Conservation (phyloP, 2,797 vertebrate genomes). For the Gymnoscopelus braueri region DNA sequence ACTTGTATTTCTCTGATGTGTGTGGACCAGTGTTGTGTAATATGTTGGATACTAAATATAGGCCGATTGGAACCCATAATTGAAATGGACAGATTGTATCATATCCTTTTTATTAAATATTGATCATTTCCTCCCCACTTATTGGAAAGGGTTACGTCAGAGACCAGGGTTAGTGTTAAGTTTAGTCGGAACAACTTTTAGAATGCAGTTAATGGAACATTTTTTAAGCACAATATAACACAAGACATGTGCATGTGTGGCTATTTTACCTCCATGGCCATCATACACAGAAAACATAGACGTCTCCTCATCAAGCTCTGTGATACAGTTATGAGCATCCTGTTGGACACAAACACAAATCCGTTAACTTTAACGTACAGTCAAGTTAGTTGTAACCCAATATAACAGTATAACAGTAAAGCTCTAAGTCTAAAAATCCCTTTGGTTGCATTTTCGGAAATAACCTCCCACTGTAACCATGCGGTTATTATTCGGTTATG, state of each 20-base stretch:
- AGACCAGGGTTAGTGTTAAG: too few relatives aligned
- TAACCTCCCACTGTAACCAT: not conserved
- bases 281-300: conserved; percentile 99
- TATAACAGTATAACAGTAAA: too few relatives aligned
- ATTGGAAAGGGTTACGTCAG: too few relatives aligned
- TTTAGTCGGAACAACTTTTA: too few relatives aligned
- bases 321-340: conserved; percentile 98
- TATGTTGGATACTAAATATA: too few relatives aligned
- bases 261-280: conserved; percentile 91
- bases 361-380: not conserved
- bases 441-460: not conserved
- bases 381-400: not conserved
- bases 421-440: not conserved
- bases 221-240: too few relatives aligned
- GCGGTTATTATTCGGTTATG: too few relatives aligned
- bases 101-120: too few relatives aligned
- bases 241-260: not conserved
- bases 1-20: not conserved
- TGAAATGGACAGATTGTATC: too few relatives aligned
- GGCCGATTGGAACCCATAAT: too few relatives aligned
- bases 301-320: conserved; percentile 93
- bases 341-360: conserved; percentile 67
- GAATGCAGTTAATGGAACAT: too few relatives aligned
- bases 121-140: too few relatives aligned
- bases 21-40: not conserved